Evolutionary conservation across 2,113 vertebrate genomes (phyloP).

Genomic region (Oryzias celebensis): DNA sequence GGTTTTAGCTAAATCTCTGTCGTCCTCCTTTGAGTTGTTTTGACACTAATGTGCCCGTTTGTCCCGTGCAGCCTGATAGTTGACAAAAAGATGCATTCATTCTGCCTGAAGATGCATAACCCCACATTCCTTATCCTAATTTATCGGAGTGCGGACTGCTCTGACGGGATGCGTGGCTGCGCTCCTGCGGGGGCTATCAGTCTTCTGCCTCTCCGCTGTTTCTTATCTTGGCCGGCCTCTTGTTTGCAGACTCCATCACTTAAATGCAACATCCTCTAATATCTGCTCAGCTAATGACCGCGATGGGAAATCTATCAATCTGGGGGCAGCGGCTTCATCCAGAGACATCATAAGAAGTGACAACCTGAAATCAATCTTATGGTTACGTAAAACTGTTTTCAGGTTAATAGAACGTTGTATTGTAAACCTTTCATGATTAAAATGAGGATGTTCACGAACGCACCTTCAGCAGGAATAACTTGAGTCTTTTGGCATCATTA

Average conservation of each 20-base stretch:
- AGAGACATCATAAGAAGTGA: slow-evolving; percentile 18
- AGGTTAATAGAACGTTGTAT: no score
- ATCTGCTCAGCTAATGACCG: slow-evolving; percentile 64
- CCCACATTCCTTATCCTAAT: slow-evolving; percentile 85
- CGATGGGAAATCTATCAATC: slow-evolving; percentile 36
- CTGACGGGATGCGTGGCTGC: slow-evolving; percentile 84
- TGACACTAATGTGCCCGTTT: slow-evolving; percentile 88
- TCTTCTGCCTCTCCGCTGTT: slow-evolving; percentile 80
- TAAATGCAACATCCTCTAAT: slow-evolving; percentile 61
- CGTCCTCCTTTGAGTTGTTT: slow-evolving; percentile 15
- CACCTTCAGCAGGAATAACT: no score
- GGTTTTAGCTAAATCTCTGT: no score
- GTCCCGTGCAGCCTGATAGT: slow-evolving; percentile 86
- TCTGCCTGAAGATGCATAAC: slow-evolving; percentile 80
- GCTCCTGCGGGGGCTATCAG: slow-evolving; percentile 87
- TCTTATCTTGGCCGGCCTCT: slow-evolving; percentile 80
- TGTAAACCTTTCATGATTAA: no score
- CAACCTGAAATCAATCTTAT: background rate
- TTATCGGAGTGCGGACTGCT: slow-evolving; percentile 85
- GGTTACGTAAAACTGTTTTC: no score
- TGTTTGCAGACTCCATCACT: slow-evolving; percentile 72
- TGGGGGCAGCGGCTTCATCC: slow-evolving; percentile 5
- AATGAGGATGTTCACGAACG: no score
- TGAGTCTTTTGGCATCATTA: no score
- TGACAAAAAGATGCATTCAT: slow-evolving; percentile 89